Evolutionary conservation across 2,888 invertebrate species (phyloP), one percentile per base, ranked within the genome.

Genomic region (Oscheius sp.): DNA sequence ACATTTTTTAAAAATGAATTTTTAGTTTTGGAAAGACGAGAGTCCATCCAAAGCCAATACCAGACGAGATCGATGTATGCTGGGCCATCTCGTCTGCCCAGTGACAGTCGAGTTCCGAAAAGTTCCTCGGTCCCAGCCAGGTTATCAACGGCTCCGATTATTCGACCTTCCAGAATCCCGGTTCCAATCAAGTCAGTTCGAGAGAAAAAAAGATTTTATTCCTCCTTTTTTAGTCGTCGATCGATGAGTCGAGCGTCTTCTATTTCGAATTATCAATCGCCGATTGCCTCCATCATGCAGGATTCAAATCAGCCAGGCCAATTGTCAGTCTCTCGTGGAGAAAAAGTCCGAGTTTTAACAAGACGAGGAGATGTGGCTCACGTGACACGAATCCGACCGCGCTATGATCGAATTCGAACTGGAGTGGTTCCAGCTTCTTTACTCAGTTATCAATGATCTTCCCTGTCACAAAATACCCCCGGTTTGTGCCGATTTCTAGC

Each of bases 71-170:
- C 68, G 6, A 23, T 58, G 46, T 58, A 27, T 20, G 61, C 64
- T 25, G 57, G 74, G 27, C 77, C 81, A 10, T 75, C 80, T 8
- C 69, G 80, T 6, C 69, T 82, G 17, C 78, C 81, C 2, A 73
- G 78, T 6, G 86, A 87, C 63, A 84, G 83, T 2, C 76, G 86
- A 23, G 82, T 86, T 1, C 86, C 86, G 10, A 86, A 86, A 70
- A 80, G 80, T 45, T 81, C 81, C 6, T 86, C 85, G 6, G 79
- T 86, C 15, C 86, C 86, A 3, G 79, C 84, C 2, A 71, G 82
- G 46, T 72, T 85, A 10, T 69, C 74, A 65, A 20, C 63, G 31
- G 37, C 69, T 42, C 63, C 61, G 20, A 42, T 58, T 17, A 45
- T 65, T 20, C 39, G 69, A 27, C 66, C 72, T 0, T 74, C 74